Conservation (phyloP, 2,888 invertebrate species). For the Meteorus cinctellus region DNA sequence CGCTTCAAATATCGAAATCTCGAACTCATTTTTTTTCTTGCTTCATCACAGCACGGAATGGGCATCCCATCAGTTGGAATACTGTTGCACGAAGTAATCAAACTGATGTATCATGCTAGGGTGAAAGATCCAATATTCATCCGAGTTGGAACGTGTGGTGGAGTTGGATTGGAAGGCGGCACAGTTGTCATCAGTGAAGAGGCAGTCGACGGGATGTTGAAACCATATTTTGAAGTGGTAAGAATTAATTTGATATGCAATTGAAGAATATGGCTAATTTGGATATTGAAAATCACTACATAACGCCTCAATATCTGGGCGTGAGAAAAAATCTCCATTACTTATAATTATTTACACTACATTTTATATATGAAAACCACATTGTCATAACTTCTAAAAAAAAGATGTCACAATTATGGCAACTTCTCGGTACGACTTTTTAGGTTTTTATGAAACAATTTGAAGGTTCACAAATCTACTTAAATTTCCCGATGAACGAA, state of each 20-base stretch:
- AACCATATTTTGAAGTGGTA: slow-evolving; percentile 89
- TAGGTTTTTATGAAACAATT: too few relatives aligned
- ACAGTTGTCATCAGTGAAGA: slow-evolving; percentile 95
- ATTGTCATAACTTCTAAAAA: too few relatives aligned
- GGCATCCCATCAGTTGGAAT: slow-evolving; percentile 97
- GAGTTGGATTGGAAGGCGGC: slow-evolving; percentile 93
- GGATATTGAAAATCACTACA: too few relatives aligned
- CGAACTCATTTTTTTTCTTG: slow-evolving; percentile 12
- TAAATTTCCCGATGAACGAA: too few relatives aligned
- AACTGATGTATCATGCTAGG: slow-evolving; percentile 95
- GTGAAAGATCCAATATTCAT: slow-evolving; percentile 92
- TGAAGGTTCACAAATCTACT: too few relatives aligned
- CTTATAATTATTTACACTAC: too few relatives aligned
- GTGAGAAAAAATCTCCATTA: too few relatives aligned
- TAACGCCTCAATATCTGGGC: too few relatives aligned
- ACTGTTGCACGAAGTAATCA: slow-evolving; percentile 95
- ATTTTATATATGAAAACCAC: too few relatives aligned
- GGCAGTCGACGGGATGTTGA: slow-evolving; percentile 90
- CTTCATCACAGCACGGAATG: slow-evolving; percentile 91
- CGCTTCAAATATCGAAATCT: neutral
- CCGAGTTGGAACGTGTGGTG: slow-evolving; percentile 95
- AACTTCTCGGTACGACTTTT: too few relatives aligned
- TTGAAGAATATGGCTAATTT: too few relatives aligned
- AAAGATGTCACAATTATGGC: too few relatives aligned
- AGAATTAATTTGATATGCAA: slow-evolving; percentile 59